phyloP scores from a whole-genome alignment of 2,888 invertebrate genomes.

The Artemia sinica region DNA sequence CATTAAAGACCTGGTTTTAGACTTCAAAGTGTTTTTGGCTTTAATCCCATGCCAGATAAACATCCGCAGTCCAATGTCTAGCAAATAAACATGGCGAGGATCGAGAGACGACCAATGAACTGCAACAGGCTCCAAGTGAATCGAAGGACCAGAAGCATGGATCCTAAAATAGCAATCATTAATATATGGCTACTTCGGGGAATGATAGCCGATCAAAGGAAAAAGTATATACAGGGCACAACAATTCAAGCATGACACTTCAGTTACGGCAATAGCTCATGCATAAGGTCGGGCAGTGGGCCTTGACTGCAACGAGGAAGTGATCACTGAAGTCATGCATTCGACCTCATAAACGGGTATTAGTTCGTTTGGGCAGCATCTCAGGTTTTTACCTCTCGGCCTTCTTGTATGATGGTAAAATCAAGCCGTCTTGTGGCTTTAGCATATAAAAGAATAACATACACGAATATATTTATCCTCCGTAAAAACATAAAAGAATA shows the following conservation, averaged over 20 bases:
- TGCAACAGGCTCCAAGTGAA: slow-evolving; percentile 74
- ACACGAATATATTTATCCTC: too few relatives aligned
- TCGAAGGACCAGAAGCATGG: slow-evolving; percentile 60
- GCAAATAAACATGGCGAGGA: slow-evolving; percentile 71
- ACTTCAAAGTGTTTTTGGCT: slow-evolving; percentile 56
- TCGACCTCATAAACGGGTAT: too few relatives aligned
- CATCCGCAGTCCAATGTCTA: slow-evolving; percentile 69
- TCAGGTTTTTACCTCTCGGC: too few relatives aligned
- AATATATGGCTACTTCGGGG: background rate
- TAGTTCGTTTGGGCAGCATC: too few relatives aligned
- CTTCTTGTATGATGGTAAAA: too few relatives aligned
- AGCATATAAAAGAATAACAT: too few relatives aligned
- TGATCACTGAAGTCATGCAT: too few relatives aligned
- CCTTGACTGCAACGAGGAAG: too few relatives aligned
- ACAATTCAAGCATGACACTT: background rate
- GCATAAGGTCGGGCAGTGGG: too few relatives aligned
- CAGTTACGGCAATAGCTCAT: too few relatives aligned
- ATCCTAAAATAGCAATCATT: slow-evolving; percentile 53
- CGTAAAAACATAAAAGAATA: too few relatives aligned
- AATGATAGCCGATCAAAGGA: slow-evolving; percentile 25
- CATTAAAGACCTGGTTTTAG: slow-evolving; percentile 43
- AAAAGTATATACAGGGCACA: slow-evolving; percentile 25
- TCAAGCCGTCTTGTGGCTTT: too few relatives aligned
- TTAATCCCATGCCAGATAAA: slow-evolving; percentile 80
- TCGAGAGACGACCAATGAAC: slow-evolving; percentile 57